phyloP scores from a whole-genome alignment of 2,797 vertebrate species.

The Hippocampus kuda region DNA sequence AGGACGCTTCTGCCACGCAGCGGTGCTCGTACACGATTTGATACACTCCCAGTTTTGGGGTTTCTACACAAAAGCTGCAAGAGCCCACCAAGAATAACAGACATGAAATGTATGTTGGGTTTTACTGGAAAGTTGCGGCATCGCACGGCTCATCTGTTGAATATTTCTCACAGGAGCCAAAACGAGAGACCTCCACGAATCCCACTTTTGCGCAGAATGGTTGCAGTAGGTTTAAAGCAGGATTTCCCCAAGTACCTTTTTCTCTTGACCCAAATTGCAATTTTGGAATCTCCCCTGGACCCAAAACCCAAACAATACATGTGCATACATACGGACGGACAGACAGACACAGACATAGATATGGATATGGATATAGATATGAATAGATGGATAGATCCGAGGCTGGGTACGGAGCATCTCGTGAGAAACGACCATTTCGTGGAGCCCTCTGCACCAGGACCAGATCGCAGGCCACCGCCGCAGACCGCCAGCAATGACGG shows the following conservation, averaged over 20 bases:
- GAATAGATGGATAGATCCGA: too few species aligned
- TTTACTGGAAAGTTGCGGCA: conserved; percentile 48
- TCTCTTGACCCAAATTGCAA: too few species aligned
- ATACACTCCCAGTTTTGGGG: conserved; percentile 17
- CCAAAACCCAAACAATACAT: too few species aligned
- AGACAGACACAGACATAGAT: too few species aligned
- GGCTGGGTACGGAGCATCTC: too few species aligned
- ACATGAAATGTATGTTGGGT: conserved; percentile 29
- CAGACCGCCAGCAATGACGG: too few species aligned
- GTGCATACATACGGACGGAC: too few species aligned
- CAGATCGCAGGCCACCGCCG: too few species aligned
- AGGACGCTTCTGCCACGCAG: conserved; percentile 22
- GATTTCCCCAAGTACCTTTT: not conserved
- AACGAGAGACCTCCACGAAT: conserved; percentile 15
- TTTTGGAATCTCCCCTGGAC: too few species aligned
- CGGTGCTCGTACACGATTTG: conserved; percentile 25
- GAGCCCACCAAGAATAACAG: conserved; percentile 45
- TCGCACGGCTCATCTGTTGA: conserved; percentile 28
- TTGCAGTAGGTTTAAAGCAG: conserved; percentile 20
- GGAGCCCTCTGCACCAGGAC: too few species aligned
- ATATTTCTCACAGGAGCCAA: conserved; percentile 36
- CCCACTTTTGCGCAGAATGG: conserved; percentile 6
- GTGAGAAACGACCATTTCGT: too few species aligned
- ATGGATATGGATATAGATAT: too few species aligned
- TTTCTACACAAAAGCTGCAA: conserved; percentile 31